phyloP scores from a whole-genome alignment of 1,140 invertebrate species.

The Drosophila lacertosa region DNA sequence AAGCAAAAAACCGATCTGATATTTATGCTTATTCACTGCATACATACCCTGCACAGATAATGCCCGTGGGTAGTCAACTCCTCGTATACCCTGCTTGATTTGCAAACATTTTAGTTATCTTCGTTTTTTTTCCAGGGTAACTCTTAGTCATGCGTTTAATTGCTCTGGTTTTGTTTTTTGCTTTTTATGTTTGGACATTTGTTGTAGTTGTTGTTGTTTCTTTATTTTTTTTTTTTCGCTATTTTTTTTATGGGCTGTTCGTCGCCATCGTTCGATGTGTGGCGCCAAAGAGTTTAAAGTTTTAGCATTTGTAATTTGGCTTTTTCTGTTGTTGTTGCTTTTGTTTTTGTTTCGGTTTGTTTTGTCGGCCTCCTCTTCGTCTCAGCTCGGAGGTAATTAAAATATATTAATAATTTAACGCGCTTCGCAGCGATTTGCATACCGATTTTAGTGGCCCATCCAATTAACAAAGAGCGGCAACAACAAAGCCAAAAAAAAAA shows the following conservation, averaged over 20 bases:
- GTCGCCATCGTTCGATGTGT: slow-evolving; percentile 68
- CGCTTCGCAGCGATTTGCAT: slow-evolving; percentile 68
- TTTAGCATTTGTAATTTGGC: slow-evolving; percentile 64
- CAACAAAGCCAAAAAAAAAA: slow-evolving; percentile 26
- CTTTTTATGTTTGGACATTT: background rate
- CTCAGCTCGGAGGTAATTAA: slow-evolving; percentile 55
- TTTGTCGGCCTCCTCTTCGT: slow-evolving; percentile 20
- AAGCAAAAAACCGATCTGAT: too few relatives aligned
- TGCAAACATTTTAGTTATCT: too few relatives aligned
- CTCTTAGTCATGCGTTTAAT: background rate
- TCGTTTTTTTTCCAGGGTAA: background rate
- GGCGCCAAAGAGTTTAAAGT: slow-evolving; percentile 74
- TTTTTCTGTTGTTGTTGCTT: slow-evolving; percentile 25
- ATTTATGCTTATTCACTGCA: too few relatives aligned
- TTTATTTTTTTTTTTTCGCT: slow-evolving; percentile 17
- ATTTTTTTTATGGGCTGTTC: slow-evolving; percentile 30
- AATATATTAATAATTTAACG: slow-evolving; percentile 82
- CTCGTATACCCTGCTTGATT: too few relatives aligned
- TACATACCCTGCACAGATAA: background rate
- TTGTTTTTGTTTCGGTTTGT: background rate
- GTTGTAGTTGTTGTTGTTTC: slow-evolving; percentile 26
- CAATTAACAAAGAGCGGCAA: slow-evolving; percentile 59
- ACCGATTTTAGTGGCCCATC: slow-evolving; percentile 47
- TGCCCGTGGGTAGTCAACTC: too few relatives aligned
- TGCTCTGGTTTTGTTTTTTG: background rate